Evolutionary conservation across 64 coral and sea anemone species (phyloP).

Genomic region (Pocillopora damicornis): DNA sequence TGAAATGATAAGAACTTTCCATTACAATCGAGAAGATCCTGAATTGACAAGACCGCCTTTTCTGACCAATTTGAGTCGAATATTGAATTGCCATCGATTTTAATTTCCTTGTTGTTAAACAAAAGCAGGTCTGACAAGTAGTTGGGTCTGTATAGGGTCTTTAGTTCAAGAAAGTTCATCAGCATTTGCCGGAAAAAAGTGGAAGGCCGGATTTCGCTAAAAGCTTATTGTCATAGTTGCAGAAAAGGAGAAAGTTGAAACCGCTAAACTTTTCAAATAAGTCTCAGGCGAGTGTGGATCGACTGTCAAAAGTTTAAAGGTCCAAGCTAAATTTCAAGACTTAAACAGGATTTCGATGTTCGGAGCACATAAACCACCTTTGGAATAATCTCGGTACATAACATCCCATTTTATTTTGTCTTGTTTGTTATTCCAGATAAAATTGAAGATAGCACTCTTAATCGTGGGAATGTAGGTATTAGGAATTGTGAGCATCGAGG

Average conservation of each 20-base stretch:
- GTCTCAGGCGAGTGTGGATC: not conserved
- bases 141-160: not conserved
- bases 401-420: too few relatives aligned
- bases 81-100: not conserved
- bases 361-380: too few relatives aligned
- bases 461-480: too few relatives aligned
- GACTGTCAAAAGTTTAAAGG: too few relatives aligned
- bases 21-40: not conserved
- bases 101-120: not conserved
- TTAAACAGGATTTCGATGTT: too few relatives aligned
- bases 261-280: not conserved
- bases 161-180: not conserved
- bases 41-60: not conserved
- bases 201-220: not conserved
- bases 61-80: not conserved
- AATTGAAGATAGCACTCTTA: too few relatives aligned
- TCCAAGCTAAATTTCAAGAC: too few relatives aligned
- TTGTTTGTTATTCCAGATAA: too few relatives aligned
- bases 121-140: not conserved
- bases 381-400: too few relatives aligned
- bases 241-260: not conserved
- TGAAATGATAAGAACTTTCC: slow-evolving; percentile 1
- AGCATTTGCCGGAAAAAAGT: not conserved
- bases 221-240: not conserved
- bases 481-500: not conserved